These are phyloP conservation scores for Porphyrio hochstetteri DNA, from an alignment of 2,113 vertebrate genomes.

Conservation along the genomic window DNA sequence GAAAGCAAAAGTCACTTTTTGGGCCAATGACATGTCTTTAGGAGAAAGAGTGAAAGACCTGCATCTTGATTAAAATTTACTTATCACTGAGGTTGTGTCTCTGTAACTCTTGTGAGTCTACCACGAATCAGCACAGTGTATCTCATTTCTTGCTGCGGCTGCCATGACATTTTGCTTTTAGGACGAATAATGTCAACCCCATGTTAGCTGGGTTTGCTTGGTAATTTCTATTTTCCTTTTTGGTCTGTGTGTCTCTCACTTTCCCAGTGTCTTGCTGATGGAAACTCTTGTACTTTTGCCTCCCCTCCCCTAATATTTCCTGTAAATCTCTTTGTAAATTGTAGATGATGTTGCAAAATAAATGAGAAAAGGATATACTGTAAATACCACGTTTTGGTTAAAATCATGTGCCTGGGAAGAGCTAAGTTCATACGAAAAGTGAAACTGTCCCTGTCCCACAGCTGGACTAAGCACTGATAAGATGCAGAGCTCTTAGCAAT, in stretches of 20 bases:
- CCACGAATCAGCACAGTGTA: not conserved
- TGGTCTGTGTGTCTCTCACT: not conserved
- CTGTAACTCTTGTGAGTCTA: not conserved
- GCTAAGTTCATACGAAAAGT: not conserved
- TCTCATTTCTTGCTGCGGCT: not conserved
- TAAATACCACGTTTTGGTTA: not conserved
- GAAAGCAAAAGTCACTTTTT: not conserved
- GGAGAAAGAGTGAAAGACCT: not conserved
- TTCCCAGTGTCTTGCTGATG: not conserved
- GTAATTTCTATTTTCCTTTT: constrained; percentile 15
- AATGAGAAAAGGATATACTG: not conserved
- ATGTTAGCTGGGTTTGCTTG: not conserved
- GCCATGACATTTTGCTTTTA: constrained; percentile 4
- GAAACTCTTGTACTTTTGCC: not conserved
- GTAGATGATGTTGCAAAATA: not conserved
- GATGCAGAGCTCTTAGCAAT: not conserved
- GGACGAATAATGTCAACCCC: not conserved
- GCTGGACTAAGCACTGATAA: not conserved
- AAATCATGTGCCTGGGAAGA: constrained; percentile 5
- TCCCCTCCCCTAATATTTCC: not conserved
- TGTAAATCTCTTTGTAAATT: not conserved
- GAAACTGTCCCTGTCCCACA: not conserved
- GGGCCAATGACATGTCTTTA: not conserved
- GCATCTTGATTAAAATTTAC: not conserved
- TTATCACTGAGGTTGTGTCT: not conserved